Evolutionary conservation across 2,113 vertebrate genomes (phyloP).

Genomic region (Perca schrenkii): DNA sequence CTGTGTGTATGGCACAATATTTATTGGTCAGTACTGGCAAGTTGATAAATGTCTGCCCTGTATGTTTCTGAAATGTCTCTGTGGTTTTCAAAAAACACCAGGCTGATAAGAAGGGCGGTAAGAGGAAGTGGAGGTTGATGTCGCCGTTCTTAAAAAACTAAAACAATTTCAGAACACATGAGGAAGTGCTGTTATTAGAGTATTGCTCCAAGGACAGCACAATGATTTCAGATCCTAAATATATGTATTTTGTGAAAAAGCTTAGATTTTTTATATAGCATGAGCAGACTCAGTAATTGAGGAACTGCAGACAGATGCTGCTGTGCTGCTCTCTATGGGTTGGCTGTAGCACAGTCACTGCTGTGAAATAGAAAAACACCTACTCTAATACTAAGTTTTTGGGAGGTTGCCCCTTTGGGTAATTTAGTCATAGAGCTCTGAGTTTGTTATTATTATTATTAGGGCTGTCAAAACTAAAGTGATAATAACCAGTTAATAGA

Average conservation of each 20-base stretch:
- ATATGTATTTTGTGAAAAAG: no score
- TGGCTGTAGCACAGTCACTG: neutral
- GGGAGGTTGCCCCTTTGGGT: neutral
- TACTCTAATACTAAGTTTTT: neutral
- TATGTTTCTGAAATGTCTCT: no score
- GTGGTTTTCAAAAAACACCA: neutral
- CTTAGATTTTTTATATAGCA: no score
- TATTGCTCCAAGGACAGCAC: neutral
- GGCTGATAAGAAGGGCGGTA: neutral
- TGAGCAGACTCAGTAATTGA: no score
- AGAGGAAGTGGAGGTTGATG: constrained; percentile 11
- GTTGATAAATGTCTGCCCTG: no score
- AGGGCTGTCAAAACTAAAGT: no score
- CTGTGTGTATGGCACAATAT: no score
- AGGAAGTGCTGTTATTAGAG: neutral
- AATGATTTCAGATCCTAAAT: neutral
- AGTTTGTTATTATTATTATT: no score
- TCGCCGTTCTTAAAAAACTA: neutral
- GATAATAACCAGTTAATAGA: no score
- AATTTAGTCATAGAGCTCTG: neutral
- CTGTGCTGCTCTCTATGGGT: neutral
- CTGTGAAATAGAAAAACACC: neutral
- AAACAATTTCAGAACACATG: constrained; percentile 3
- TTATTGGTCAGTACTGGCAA: no score
- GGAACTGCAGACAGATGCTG: neutral